Conservation (phyloP, 1,140 invertebrate species). For the Wiebesia pumilae region DNA sequence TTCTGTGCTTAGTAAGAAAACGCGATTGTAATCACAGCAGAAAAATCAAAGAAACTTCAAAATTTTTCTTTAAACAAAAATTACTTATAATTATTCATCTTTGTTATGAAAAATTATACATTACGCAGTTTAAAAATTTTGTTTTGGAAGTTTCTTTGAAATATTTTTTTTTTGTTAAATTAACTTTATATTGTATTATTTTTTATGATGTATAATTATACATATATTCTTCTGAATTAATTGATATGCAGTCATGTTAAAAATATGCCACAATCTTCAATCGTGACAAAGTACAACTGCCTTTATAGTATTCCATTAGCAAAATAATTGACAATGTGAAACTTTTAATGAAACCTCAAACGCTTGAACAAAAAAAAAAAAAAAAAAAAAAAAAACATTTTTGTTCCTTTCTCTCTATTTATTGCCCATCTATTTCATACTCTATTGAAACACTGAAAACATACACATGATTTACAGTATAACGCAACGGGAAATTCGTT, state of each 20-base stretch:
- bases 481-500: background rate
- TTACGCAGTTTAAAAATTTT: background rate
- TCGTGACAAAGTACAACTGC: slow-evolving; percentile 26
- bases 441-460: slow-evolving; percentile 25
- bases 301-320: background rate
- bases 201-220: slow-evolving; percentile 27
- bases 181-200: slow-evolving; percentile 9
- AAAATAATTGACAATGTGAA: slow-evolving; percentile 21
- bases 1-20: slow-evolving; percentile 26
- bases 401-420: background rate
- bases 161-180: slow-evolving; percentile 5
- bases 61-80: background rate
- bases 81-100: slow-evolving; percentile 24
- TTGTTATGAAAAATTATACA: slow-evolving; percentile 2
- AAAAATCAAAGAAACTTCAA: slow-evolving; percentile 27
- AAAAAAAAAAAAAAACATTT: too few relatives aligned
- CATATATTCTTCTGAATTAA: slow-evolving; percentile 7
- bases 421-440: background rate
- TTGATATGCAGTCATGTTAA: slow-evolving; percentile 20
- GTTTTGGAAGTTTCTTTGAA: background rate
- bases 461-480: slow-evolving; percentile 36
- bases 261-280: slow-evolving; percentile 9
- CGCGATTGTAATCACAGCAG: slow-evolving; percentile 38
- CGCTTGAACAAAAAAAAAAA: slow-evolving; percentile 5
- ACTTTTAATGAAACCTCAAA: slow-evolving; percentile 11